Evolutionary conservation across 2,888 invertebrate genomes (phyloP).

Genomic region (Melanchra persicariae): DNA sequence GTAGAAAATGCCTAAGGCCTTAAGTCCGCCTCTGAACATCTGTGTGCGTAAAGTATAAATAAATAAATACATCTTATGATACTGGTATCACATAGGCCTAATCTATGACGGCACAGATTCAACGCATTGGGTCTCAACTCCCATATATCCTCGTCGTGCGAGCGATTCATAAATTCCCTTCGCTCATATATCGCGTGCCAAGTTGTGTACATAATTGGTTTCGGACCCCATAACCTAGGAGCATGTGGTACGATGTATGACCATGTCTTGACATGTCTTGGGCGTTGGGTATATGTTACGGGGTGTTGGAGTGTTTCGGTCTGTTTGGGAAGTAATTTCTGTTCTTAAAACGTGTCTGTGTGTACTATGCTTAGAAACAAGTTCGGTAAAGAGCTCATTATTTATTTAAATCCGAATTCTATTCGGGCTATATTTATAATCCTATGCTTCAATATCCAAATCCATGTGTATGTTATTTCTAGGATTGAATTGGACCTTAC

Average conservation of each 20-base stretch:
- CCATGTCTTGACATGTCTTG: constrained; percentile 44
- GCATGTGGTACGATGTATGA: constrained; percentile 59
- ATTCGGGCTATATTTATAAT: not conserved
- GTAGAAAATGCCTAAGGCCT: no score
- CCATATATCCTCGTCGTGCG: constrained; percentile 59
- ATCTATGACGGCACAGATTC: constrained; percentile 58
- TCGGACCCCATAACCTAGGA: constrained; percentile 70
- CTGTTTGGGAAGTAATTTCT: constrained; percentile 3
- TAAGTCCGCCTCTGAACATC: no score
- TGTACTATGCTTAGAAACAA: not conserved
- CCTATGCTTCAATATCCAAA: no score
- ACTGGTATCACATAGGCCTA: not conserved
- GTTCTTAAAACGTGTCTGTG: not conserved
- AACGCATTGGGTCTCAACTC: constrained; percentile 46
- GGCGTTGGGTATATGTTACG: constrained; percentile 21
- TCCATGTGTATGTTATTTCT: no score
- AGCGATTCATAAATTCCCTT: constrained; percentile 72
- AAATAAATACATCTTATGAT: no score
- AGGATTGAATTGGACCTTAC: not conserved
- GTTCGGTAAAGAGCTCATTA: not conserved
- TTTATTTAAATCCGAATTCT: constrained; percentile 4
- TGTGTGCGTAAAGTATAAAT: no score
- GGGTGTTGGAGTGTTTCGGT: not conserved
- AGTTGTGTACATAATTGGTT: constrained; percentile 84
- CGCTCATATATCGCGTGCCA: constrained; percentile 78